A percentile compares a stretch with the other conserved stretches of the same genome.
Conservation (phyloP, 2,888 invertebrate species). For the Archips crataeganus region DNA sequence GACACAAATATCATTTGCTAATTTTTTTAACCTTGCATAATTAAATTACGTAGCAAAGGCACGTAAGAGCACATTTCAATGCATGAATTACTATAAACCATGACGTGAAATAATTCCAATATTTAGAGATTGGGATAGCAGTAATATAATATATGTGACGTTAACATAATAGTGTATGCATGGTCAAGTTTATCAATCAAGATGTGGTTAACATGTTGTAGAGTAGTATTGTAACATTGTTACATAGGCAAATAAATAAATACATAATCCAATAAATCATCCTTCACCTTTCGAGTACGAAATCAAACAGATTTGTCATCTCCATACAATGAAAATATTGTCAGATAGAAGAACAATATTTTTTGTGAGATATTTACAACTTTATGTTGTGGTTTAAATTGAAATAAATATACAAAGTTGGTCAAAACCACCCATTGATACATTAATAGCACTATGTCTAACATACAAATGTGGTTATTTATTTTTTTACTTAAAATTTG, state of each 20-base stretch:
- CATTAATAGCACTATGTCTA: conserved; percentile 13
- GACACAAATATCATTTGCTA: conserved; percentile 48
- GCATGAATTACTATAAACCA: not conserved
- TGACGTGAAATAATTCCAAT: conserved; percentile 4
- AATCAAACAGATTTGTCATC: conserved; percentile 19
- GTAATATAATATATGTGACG: conserved; percentile 8
- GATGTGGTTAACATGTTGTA: conserved; percentile 32
- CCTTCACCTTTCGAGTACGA: conserved; percentile 30
- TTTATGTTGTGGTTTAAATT: conserved; percentile 27
- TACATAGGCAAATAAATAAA: conserved; percentile 44
- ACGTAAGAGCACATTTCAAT: conserved; percentile 33
- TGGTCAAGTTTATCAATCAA: conserved; percentile 24
- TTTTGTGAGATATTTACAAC: conserved; percentile 44
- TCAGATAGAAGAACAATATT: conserved; percentile 16
- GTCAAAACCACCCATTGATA: conserved; percentile 4
- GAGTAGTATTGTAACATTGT: conserved; percentile 31
- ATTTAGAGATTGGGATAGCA: conserved; percentile 16
- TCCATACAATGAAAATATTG: conserved; percentile 12
- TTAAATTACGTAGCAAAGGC: conserved; percentile 41
- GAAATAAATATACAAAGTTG: conserved; percentile 12
- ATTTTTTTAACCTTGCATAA: conserved; percentile 45
- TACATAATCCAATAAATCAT: conserved; percentile 44
- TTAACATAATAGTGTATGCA: conserved; percentile 28
- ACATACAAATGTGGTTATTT: conserved; percentile 15
- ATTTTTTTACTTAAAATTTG: conserved; percentile 6